phyloP scores from a whole-genome alignment of 2,888 invertebrate genomes.

The Latrodectus elegans region DNA sequence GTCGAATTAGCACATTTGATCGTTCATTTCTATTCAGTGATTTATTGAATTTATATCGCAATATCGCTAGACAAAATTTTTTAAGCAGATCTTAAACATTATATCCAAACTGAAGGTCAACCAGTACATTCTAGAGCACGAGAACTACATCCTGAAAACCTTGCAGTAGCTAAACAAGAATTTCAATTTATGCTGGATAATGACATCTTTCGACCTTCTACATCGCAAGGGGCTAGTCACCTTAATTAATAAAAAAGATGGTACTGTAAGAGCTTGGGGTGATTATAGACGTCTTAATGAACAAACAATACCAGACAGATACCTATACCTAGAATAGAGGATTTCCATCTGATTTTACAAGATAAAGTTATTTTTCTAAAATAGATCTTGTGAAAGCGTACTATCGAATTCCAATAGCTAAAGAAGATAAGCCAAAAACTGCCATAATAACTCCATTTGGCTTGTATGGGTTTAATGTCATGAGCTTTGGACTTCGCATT shows the following conservation, averaged over 20 bases:
- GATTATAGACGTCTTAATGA: background rate
- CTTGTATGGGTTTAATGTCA: constrained; percentile 13
- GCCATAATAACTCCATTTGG: constrained; percentile 16
- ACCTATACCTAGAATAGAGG: constrained; percentile 17
- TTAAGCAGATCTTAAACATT: no score
- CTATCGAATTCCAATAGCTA: constrained; percentile 21
- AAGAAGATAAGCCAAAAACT: constrained; percentile 28
- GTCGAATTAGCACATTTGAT: no score
- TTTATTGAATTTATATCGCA: no score
- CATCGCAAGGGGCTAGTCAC: background rate
- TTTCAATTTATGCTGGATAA: no score
- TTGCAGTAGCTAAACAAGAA: background rate
- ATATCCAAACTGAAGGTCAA: no score
- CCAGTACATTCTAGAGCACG: no score
- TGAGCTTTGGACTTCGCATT: constrained; percentile 21
- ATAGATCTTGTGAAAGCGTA: constrained; percentile 12
- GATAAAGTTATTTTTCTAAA: background rate
- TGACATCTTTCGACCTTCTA: no score
- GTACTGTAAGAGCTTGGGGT: background rate
- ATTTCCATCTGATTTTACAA: constrained; percentile 13
- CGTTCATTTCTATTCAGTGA: no score
- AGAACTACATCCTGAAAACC: no score
- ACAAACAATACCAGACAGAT: background rate
- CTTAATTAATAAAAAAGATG: constrained; percentile 13
- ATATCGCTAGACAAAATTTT: no score